Percentiles rank a stretch among this genome's conserved stretches.
Evolutionary conservation across 2,888 invertebrate species (phyloP).

Genomic region (Macrosoma leucophasiata): DNA sequence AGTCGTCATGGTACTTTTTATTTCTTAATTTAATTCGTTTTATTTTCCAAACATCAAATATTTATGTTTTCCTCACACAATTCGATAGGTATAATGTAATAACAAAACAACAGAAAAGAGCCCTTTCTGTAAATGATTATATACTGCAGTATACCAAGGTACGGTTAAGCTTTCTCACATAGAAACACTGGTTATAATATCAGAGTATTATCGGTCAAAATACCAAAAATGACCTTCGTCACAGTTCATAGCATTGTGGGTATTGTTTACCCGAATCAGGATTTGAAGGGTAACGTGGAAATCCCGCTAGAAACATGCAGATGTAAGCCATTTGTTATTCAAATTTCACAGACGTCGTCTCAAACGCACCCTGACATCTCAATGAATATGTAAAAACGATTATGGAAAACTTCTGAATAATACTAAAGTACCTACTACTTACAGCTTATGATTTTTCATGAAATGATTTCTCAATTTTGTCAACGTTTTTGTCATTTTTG

Average conservation of each 20-base stretch:
- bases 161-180: slow-evolving; percentile 6
- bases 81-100: no score
- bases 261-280: slow-evolving; percentile 33
- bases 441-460: background rate
- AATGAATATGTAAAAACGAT: slow-evolving; percentile 73
- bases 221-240: no score
- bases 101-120: no score
- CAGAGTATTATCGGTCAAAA: no score
- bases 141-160: no score
- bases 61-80: no score
- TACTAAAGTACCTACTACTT: slow-evolving; percentile 30
- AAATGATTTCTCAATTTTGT: background rate
- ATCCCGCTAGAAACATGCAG: slow-evolving; percentile 58
- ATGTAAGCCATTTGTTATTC: slow-evolving; percentile 72
- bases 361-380: slow-evolving; percentile 64
- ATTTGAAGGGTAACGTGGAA: slow-evolving; percentile 44
- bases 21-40: no score
- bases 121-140: no score
- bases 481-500: background rate
- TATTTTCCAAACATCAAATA: no score
- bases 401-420: slow-evolving; percentile 63
- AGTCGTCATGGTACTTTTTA: no score
- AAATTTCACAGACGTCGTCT: slow-evolving; percentile 63
- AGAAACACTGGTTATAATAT: slow-evolving; percentile 19
- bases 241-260: no score